Evolutionary conservation across 2,797 vertebrate species (phyloP).

Genomic region (Philypnodon macrostomus): DNA sequence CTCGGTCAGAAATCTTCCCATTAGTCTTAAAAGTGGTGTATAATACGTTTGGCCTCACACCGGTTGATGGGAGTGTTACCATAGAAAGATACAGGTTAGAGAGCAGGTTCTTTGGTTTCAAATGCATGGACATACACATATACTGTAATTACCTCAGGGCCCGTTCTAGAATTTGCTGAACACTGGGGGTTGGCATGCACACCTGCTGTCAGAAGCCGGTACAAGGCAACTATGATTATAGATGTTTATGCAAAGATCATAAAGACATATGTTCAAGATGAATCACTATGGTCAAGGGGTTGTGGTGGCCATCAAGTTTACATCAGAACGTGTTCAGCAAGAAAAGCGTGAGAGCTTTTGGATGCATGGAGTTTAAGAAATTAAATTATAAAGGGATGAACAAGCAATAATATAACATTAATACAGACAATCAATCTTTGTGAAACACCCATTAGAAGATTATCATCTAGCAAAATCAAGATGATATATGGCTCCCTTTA

Average conservation of each 20-base stretch:
- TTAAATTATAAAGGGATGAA: too few relatives aligned
- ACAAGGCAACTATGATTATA: conserved; percentile 37
- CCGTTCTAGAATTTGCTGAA: conserved; percentile 28
- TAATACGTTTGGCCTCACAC: conserved; percentile 33
- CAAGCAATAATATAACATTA: too few relatives aligned
- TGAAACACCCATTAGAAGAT: too few relatives aligned
- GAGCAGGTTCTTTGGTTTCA: conserved; percentile 23
- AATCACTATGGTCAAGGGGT: too few relatives aligned
- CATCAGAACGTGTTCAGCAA: too few relatives aligned
- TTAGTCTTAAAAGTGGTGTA: conserved; percentile 41
- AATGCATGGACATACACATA: conserved; percentile 3
- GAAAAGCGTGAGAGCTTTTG: too few relatives aligned
- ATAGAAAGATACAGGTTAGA: conserved; percentile 16
- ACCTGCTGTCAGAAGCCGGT: conserved; percentile 38
- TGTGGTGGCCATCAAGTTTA: too few relatives aligned
- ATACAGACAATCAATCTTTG: too few relatives aligned
- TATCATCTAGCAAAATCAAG: too few relatives aligned
- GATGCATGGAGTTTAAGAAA: too few relatives aligned
- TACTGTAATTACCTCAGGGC: conserved; percentile 16
- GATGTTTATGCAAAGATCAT: conserved; percentile 54
- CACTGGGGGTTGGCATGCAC: conserved; percentile 33
- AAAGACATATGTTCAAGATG: conserved; percentile 55
- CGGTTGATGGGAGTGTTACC: conserved; percentile 19
- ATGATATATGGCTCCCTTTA: too few relatives aligned
- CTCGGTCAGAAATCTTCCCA: conserved; percentile 43